Evolutionary conservation across 2,113 vertebrate genomes (phyloP).

Genomic region (Neogobius melanostomus): DNA sequence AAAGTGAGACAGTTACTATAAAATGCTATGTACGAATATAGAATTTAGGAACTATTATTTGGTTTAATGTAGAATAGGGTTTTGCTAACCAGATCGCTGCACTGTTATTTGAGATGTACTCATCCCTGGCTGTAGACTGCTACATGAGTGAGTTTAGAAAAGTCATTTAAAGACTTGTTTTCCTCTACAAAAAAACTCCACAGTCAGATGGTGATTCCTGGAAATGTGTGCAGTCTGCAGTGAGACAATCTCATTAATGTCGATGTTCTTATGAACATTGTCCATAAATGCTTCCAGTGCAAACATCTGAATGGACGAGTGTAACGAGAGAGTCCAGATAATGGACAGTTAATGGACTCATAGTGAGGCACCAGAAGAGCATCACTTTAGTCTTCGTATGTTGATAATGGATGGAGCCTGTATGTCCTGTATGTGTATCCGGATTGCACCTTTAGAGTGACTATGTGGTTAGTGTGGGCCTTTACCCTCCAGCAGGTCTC

Average conservation of each 20-base stretch:
- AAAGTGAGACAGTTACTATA: too few species aligned
- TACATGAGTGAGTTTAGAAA: too few species aligned
- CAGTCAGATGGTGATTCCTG: neutral
- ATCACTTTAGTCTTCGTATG: neutral
- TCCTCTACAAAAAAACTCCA: neutral
- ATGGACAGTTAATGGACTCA: conserved; percentile 42
- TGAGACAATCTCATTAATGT: conserved; percentile 28
- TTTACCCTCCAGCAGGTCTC: conserved; percentile 99
- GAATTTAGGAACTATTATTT: too few species aligned
- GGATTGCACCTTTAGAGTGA: too few species aligned
- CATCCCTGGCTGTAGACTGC: too few species aligned
- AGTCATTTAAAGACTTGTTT: too few species aligned
- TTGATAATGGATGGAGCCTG: conserved; percentile 1
- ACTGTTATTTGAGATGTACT: too few species aligned
- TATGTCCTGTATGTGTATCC: neutral
- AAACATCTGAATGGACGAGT: conserved; percentile 8
- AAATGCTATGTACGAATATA: too few species aligned
- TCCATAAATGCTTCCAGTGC: neutral
- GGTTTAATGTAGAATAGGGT: too few species aligned
- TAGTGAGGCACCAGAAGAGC: neutral
- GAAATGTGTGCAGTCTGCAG: neutral
- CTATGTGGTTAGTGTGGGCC: neutral
- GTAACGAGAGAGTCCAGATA: conserved; percentile 39
- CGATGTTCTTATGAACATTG: conserved; percentile 1
- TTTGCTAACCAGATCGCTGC: too few species aligned